Conservation (phyloP, 2,113 vertebrate species). For the Galemys pyrenaicus region DNA sequence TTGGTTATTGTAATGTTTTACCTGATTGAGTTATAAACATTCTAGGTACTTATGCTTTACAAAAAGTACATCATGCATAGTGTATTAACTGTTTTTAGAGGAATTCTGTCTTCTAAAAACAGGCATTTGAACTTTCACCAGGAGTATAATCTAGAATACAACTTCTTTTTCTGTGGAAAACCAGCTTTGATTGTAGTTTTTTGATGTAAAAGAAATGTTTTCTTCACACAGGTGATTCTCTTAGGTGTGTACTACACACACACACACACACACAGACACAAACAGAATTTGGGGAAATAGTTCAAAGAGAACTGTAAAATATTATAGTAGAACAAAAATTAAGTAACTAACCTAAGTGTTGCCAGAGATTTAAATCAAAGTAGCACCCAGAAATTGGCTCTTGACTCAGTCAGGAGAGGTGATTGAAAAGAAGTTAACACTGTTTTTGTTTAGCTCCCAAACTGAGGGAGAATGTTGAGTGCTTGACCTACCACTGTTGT, state of each 20-base stretch:
- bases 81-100: background rate
- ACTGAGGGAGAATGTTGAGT: background rate
- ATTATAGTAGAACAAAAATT: background rate
- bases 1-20: background rate
- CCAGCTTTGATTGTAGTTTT: constrained; percentile 32
- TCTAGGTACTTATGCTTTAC: background rate
- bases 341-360: background rate
- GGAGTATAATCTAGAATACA: background rate
- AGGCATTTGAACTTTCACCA: background rate
- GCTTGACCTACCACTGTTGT: background rate
- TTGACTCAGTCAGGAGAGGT: background rate
- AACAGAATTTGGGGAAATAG: background rate
- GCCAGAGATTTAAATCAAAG: background rate
- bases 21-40: background rate
- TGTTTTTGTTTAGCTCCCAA: background rate
- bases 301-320: background rate
- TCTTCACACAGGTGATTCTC: background rate
- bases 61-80: background rate
- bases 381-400: no score
- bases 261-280: background rate
- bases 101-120: background rate
- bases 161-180: background rate
- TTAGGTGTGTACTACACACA: background rate
- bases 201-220: constrained; percentile 32
- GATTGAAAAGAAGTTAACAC: background rate